Evolutionary conservation across 2,113 vertebrate species (phyloP), one percentile per base, ranked within the genome.

Genomic region (Larimichthys polyactis): DNA sequence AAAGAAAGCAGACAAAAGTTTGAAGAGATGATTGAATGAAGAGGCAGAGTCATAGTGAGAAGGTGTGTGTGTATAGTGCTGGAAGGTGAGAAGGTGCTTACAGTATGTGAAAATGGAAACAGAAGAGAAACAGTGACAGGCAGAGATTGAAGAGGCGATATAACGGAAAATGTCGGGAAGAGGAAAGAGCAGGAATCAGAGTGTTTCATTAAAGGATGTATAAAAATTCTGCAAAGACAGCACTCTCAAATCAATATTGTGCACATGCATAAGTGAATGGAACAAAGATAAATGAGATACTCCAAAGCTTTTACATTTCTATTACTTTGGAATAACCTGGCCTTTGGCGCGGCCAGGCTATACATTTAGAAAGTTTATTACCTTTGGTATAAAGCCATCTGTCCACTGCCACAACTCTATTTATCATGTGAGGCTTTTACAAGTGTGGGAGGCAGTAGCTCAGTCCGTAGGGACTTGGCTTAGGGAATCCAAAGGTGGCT

Each of bases 131-230:
- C 0, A 20, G 36, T 51, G 80, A 77, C 27, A 49, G 65, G 44
- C 15, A 71, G 64, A 29, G 76, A 79, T 4, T 80, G 78, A 82
- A 78, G 55, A 22, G 40, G 48, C 1, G 11, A 66, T 20, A 71
- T 11, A 74, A 11, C 1, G 12, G 36, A 46, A 77, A 43, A 40
- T 36, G 17, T 27, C 36, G 3, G 43, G 24, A 51, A 52, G 44
- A 62, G 17, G 32, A 70, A 63, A 52, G 68, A 66, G 82, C 29
- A n/a, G 51, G 36, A 70, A 64, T 36, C 16, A 71, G 52, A 36
- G 67, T 1, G 36, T 87, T 91, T 90, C 84, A 90, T 91, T 88
- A 88, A 49, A 65, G 71, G 43, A 86, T 36, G 79, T 77, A 87
- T 57, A 60, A 62, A 73, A 65, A 68, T 82, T 87, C 79, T 90